phyloP scores from a whole-genome alignment of 2,797 vertebrate species.

The Etheostoma nigrum region DNA sequence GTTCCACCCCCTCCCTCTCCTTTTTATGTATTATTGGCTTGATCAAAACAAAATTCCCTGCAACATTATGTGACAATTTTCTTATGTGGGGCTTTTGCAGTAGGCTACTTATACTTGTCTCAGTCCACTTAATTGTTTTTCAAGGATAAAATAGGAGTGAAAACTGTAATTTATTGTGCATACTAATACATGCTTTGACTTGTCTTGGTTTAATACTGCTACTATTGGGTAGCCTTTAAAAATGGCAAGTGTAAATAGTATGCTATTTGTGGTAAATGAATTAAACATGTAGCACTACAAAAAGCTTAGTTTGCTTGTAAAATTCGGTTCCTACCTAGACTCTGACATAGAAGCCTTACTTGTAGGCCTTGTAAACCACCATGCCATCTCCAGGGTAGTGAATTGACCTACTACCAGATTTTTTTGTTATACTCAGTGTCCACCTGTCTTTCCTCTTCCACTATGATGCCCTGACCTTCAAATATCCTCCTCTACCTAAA shows the following conservation, averaged over 20 bases:
- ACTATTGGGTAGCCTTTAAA: neutral
- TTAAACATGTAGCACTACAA: slow-evolving; percentile 11
- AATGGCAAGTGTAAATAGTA: slow-evolving; percentile 16
- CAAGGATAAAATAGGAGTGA: neutral
- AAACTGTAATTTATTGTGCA: slow-evolving; percentile 33
- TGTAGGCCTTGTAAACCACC: neutral
- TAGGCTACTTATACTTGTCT: neutral
- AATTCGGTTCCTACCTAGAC: neutral
- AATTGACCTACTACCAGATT: neutral
- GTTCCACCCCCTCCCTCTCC: slow-evolving; percentile 8
- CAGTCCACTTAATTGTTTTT: slow-evolving; percentile 17
- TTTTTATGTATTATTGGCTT: slow-evolving; percentile 40
- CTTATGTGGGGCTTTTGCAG: slow-evolving; percentile 7
- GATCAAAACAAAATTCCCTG: slow-evolving; percentile 52
- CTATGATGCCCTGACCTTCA: slow-evolving; percentile 45
- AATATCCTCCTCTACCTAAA: slow-evolving; percentile 12
- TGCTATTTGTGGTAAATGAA: slow-evolving; percentile 28
- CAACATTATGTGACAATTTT: slow-evolving; percentile 21
- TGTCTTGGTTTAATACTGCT: slow-evolving; percentile 8
- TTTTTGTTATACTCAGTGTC: neutral
- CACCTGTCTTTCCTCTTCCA: neutral
- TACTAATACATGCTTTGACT: slow-evolving; percentile 18
- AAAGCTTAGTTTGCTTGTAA: slow-evolving; percentile 15
- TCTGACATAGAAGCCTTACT: neutral
- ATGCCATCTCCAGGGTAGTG: neutral